Evolutionary conservation across 2,888 invertebrate genomes (phyloP).

Genomic region (Bugulina stolonifera): DNA sequence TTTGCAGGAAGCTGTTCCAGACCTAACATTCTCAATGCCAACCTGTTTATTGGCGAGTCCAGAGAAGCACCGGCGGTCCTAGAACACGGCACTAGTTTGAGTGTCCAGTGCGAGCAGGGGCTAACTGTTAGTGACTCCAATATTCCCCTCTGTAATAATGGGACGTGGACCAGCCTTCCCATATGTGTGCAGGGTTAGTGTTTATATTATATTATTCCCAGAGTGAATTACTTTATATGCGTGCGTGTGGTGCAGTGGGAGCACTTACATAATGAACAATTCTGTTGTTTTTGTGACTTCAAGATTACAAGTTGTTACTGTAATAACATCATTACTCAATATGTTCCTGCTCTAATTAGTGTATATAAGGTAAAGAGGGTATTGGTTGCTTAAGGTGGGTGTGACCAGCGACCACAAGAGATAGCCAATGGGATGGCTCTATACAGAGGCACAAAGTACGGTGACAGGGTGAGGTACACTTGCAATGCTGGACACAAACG

Average conservation of each 20-base stretch:
- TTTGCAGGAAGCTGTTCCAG: conserved; percentile 7
- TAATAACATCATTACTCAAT: too few relatives aligned
- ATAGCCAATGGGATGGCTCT: conserved; percentile 92
- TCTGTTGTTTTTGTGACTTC: too few relatives aligned
- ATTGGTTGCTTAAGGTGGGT: conserved; percentile 58
- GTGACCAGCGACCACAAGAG: conserved; percentile 72
- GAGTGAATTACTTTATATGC: too few relatives aligned
- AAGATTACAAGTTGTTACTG: too few relatives aligned
- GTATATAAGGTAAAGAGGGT: too few relatives aligned
- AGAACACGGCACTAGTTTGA: conserved; percentile 6
- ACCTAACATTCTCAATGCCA: not conserved
- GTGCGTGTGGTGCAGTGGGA: too few relatives aligned
- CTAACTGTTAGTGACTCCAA: conserved; percentile 24
- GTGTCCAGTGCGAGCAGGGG: not conserved
- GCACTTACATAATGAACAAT: too few relatives aligned
- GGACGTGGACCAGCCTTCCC: conserved; percentile 90
- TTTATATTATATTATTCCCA: too few relatives aligned
- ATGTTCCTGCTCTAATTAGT: too few relatives aligned
- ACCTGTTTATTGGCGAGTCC: not conserved
- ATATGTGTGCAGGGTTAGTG: conserved; percentile 79
- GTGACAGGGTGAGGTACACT: conserved; percentile 84
- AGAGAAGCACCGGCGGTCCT: not conserved
- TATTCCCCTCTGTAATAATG: conserved; percentile 75
- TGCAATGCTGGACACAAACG: conserved; percentile 88
- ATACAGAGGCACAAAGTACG: conserved; percentile 94